Evolutionary conservation across 2,888 invertebrate genomes (phyloP), one percentile per base, ranked within the genome.

Genomic region (Fabriciana adippe): DNA sequence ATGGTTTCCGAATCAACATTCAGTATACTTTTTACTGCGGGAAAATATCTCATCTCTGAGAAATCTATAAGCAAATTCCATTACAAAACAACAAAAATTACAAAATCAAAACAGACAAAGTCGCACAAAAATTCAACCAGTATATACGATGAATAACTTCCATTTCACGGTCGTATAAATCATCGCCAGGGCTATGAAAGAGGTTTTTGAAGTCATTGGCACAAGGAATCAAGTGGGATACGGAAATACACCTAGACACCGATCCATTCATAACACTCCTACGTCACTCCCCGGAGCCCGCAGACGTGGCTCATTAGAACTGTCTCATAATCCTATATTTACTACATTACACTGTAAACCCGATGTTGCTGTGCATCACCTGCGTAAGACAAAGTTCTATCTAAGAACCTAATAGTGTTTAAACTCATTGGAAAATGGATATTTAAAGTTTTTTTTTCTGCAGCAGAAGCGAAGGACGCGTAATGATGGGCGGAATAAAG

Each of bases 391-490:
- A 53, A 6, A 26, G 48, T 57, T 53, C 16, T 31, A 45, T 41
- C 35, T 41, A 41, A 11, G 11, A 41, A 41, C 35, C 35, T 26
- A 45, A 48, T 14, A 15, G 51, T 18, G 35, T 6, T 4, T 15
- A 51, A 8, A 55, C 1, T 16, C 15, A 50, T 18, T 11, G 31
- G 31, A 35, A 35, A 1, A 47, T 47, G 31, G 18, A n/a, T 45
- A 2, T 48, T 47, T 16, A 41, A 41, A 4, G 47, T 50, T 60
- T 57, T 72, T 71, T 74, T 81, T 69, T 80, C 82, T 78, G n/a
- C 76, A 90, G 90, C 89, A 92, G 81, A 92, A 88, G 82, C 90
- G 88, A 78, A 84, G 87, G 35, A 83, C 83, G 18, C 86, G 85
- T 66, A 79, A 79, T 61, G 82, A 81, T 66, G 87, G 80, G 0